Evolutionary conservation across 2,888 invertebrate species (phyloP), one percentile per base, ranked within the genome.

Genomic region (Abrostola tripartita): DNA sequence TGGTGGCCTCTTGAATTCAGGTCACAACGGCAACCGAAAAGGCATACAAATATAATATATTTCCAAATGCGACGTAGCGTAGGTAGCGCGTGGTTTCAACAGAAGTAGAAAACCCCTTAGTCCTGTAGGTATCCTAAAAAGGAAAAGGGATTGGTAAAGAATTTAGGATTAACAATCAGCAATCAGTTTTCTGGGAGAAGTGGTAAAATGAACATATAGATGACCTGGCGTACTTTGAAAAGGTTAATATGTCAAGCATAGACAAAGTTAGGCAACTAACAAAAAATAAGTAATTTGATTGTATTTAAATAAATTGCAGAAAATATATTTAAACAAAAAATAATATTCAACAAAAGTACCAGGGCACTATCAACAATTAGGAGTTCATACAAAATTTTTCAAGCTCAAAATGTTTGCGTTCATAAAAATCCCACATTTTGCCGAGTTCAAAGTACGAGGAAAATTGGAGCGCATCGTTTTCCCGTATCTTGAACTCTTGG

Each of bases 381-480:
- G 36, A 58, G 54, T 12, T 63, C 37, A 38, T 36, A 10, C 0
- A 36, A 56, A 35, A 11, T 36, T 64, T 61, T 44, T 53, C 41
- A 14, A 41, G 5, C 36, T 4, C 36, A 53, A 52, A 58, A 44
- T 63, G 42, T 4, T 44, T 52, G 12, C 44, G 38, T 53, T 58
- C 36, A n/a, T 53, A 60, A 61, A 52, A 55, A 59, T 24, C 36
- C 37, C 12, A n/a, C 12, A 8, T 60, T 69, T 68, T 47, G 38
- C 51, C 5, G 71, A 71, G 79, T 70, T 78, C 78, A 78, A 76
- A 71, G 79, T 64, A 76, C 66, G 64, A 6, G 65, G 63, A 65
- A 78, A 78, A 76, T 70, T 71, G 71, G 79, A 74, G 76, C 74
- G 71, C 57, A 74, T 78, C 68, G 66, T 66, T 76, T 78, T 74